These are phyloP conservation scores for Antheraea assamensis DNA, from an alignment of 2,888 invertebrate species.

Conservation along the genomic window DNA sequence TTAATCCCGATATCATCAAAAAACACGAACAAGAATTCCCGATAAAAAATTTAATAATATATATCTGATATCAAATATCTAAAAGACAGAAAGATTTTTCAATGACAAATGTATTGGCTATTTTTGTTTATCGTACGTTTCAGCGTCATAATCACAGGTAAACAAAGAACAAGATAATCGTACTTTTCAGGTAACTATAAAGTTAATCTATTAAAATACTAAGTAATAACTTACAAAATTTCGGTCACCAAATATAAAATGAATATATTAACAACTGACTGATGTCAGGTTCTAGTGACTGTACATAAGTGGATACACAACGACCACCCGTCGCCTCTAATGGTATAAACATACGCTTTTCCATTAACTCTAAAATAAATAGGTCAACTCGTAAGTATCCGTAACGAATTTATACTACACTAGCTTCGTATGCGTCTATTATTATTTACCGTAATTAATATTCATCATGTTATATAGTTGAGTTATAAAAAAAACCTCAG, in stretches of 20 bases:
- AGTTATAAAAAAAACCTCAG: too few species aligned
- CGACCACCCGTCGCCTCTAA: conserved; percentile 47
- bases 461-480: too few species aligned
- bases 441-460: neutral
- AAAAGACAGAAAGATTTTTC: too few species aligned
- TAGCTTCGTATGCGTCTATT: neutral
- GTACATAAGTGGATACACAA: conserved; percentile 30
- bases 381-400: conserved; percentile 31
- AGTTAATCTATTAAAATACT: too few species aligned
- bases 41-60: too few species aligned
- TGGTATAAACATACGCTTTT: conserved; percentile 44
- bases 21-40: too few species aligned
- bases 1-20: too few species aligned
- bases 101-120: too few species aligned
- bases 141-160: neutral
- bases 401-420: neutral
- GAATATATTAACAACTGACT: neutral
- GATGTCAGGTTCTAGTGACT: neutral
- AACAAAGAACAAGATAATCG: neutral
- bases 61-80: too few species aligned
- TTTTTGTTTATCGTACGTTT: too few species aligned
- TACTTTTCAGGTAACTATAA: neutral
- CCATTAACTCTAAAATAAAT: conserved; percentile 47
- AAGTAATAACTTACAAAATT: neutral
- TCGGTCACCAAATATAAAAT: neutral